Conservation (phyloP, 1,140 invertebrate species). For the Eulimnadia texana region DNA sequence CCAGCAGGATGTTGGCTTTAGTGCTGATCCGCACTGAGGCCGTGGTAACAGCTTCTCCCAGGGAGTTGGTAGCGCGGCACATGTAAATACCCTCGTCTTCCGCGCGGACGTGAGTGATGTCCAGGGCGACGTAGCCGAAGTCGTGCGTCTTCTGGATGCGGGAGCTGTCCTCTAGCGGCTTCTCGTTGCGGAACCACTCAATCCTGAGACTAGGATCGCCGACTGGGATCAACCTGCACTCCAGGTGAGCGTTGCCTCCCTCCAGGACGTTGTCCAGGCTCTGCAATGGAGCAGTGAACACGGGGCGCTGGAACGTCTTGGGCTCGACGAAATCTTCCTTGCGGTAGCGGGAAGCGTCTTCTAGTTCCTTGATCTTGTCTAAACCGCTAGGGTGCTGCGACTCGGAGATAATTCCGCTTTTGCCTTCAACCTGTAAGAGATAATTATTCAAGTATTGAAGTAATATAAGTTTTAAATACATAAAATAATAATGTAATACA, state of each 20-base stretch:
- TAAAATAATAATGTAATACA: no score
- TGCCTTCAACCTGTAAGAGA: conserved; percentile 44
- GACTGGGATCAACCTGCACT: conserved; percentile 89
- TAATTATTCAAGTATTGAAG: no score
- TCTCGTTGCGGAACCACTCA: conserved; percentile 95
- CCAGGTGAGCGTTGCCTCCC: conserved; percentile 86
- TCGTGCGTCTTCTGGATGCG: conserved; percentile 86
- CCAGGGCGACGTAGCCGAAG: conserved; percentile 87
- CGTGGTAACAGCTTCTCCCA: conserved; percentile 85
- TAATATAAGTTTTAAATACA: no score
- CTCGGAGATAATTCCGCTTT: conserved; percentile 78
- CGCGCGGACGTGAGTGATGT: conserved; percentile 81
- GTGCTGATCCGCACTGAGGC: conserved; percentile 74
- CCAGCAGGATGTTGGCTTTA: conserved; percentile 74
- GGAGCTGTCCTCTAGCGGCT: conserved; percentile 81
- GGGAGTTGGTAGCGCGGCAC: conserved; percentile 72
- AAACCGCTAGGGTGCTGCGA: conserved; percentile 90
- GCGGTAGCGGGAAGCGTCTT: conserved; percentile 61
- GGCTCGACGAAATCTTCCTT: conserved; percentile 53
- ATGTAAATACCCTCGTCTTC: conserved; percentile 95
- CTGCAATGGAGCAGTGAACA: conserved; percentile 83
- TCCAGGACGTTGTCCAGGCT: conserved; percentile 81
- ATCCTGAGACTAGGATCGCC: conserved; percentile 93
- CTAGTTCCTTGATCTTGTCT: conserved; percentile 83
- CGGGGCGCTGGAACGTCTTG: conserved; percentile 74